These are phyloP conservation scores for Gastrophysa polygoni DNA, from an alignment of 2,888 invertebrate genomes.

Conservation along the genomic window DNA sequence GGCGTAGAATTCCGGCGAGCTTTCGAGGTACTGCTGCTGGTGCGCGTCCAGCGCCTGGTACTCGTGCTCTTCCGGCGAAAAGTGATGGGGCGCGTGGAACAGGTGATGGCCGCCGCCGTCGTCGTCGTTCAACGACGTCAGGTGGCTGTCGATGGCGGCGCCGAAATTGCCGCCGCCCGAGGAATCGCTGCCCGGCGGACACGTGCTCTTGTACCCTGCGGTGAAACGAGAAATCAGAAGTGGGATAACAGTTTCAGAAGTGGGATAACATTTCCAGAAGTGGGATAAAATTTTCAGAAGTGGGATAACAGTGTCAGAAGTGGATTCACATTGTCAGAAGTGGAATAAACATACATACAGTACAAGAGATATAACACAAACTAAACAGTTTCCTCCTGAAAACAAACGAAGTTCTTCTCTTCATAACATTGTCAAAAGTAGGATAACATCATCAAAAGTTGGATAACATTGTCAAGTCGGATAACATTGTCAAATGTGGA, in stretches of 20 bases:
- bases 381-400: no score
- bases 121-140: slow-evolving; percentile 59
- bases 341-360: no score
- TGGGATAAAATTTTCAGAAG: neutral
- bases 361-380: no score
- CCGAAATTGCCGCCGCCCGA: slow-evolving; percentile 63
- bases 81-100: slow-evolving; percentile 53
- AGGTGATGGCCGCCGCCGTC: slow-evolving; percentile 35
- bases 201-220: slow-evolving; percentile 51
- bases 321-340: neutral
- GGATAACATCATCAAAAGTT: no score
- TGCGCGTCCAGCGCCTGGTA: slow-evolving; percentile 63
- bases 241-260: neutral
- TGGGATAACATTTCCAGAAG: neutral
- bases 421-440: no score
- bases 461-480: no score
- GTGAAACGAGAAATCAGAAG: slow-evolving; percentile 15
- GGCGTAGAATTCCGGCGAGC: slow-evolving; percentile 77
- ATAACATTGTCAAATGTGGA: no score
- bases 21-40: slow-evolving; percentile 69
- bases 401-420: no score
- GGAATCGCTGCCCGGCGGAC: slow-evolving; percentile 63
- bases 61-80: slow-evolving; percentile 65
- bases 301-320: neutral
- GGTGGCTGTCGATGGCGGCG: slow-evolving; percentile 57